Percentiles rank a stretch among this genome's conserved stretches.
Evolutionary conservation across 1,140 invertebrate genomes (phyloP).

Genomic region (Geopemphigus sp.): DNA sequence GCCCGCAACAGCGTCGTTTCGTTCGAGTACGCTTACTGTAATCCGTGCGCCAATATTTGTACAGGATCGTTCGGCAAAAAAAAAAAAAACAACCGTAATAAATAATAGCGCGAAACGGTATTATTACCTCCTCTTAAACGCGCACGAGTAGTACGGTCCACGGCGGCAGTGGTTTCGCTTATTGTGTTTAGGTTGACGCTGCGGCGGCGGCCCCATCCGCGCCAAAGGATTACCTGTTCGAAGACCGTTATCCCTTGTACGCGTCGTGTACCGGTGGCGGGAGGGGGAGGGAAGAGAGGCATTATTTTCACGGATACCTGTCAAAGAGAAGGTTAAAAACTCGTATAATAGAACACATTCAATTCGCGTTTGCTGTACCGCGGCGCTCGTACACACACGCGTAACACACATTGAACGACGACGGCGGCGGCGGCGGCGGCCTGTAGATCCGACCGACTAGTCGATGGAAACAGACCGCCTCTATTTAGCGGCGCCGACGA

Average conservation of each 20-base stretch:
- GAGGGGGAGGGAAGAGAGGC: too few species aligned
- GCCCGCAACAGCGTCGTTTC: too few species aligned
- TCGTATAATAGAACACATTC: slow-evolving; percentile 10
- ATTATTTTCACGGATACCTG: slow-evolving; percentile 18
- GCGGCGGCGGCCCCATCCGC: background rate
- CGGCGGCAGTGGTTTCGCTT: slow-evolving; percentile 4
- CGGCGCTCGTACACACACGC: background rate
- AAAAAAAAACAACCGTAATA: too few species aligned
- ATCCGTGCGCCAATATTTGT: too few species aligned
- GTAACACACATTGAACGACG: too few species aligned
- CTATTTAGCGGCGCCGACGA: slow-evolving; percentile 48
- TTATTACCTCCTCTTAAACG: background rate
- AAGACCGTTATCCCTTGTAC: slow-evolving; percentile 45
- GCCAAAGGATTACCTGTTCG: slow-evolving; percentile 37
- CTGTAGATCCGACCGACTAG: background rate
- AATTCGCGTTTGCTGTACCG: background rate
- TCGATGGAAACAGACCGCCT: slow-evolving; percentile 47
- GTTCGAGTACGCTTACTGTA: too few species aligned
- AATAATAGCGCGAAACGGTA: too few species aligned
- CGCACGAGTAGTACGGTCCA: background rate
- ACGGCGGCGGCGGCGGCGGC: too few species aligned
- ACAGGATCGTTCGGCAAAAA: too few species aligned
- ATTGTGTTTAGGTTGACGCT: slow-evolving; percentile 24
- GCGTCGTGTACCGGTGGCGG: background rate
- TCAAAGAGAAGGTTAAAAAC: slow-evolving; percentile 44